Base-by-base conservation (phyloP, 2,888 invertebrate species). In the Orchestes rusci region DNA sequence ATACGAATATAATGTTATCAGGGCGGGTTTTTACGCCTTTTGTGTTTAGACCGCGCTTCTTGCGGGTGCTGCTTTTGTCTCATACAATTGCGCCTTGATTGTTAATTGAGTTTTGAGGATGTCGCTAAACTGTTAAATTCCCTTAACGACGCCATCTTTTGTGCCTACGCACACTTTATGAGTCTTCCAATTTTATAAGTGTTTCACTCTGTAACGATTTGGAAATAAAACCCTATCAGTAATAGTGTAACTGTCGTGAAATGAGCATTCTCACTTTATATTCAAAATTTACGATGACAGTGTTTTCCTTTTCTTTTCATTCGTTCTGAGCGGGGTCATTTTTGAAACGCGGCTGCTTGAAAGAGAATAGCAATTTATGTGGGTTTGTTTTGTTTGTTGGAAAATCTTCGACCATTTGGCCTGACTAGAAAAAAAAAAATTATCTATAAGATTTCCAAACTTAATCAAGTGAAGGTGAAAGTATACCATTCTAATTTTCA, bases 1-100 rank as follows among this genome's bases (percentile, higher is more conserved):
- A 65, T 64, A 39, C 39, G 56, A 60, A 59, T 60, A 66, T 66
- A 67, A 67, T 68, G 66, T 66, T 66, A 67, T 68, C 67, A 58
- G 52, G 59, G 52, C 52, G 50, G 53, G 53, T 53, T 63, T 65
- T 45, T 66, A 61, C 61, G 61, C 59, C 63, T 60, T 64, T 65
- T 65, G 63, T 66, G 55, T 57, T 57, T 36, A 54, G 57, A 56
- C 56, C 59, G 60, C 55, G 58, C 58, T 58, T 63, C 63, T 64
- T 64, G 63, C 59, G 51, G 51, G 48, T 50, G 54, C 49, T 54
- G 46, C 57, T 60, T 48, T 66, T 66, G 65, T 66, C 53, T 63
- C 40, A 53, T 50, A 67, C 66, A 67, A 66, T 65, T 61, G 62
- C 39, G 55, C 56, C n/a, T 56, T 66, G 66, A 66, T 66, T 66